phyloP scores from a whole-genome alignment of 2,888 invertebrate genomes.

The Synergus gifuensis region DNA sequence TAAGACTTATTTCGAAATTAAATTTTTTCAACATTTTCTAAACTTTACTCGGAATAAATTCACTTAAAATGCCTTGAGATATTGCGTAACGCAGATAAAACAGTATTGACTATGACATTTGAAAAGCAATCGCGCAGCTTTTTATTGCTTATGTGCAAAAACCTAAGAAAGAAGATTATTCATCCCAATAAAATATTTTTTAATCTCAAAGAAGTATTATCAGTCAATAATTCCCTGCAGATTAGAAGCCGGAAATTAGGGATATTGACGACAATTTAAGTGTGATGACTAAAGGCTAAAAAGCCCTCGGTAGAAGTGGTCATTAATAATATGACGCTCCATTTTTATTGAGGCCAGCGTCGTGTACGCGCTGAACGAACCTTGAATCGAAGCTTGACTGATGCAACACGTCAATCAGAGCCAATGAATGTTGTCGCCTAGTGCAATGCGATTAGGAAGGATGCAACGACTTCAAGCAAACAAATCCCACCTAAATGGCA shows the following conservation, averaged over 20 bases:
- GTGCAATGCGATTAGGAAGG: slow-evolving; percentile 68
- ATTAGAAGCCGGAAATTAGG: slow-evolving; percentile 14
- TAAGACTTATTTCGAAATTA: no score
- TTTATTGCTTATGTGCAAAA: not conserved
- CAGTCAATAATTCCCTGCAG: not conserved
- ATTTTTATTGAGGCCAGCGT: slow-evolving; percentile 67
- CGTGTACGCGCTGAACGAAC: slow-evolving; percentile 60
- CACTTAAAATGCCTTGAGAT: not conserved
- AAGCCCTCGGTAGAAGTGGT: slow-evolving; percentile 46
- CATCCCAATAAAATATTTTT: not conserved
- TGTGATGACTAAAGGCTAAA: not conserved
- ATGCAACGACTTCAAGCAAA: slow-evolving; percentile 54
- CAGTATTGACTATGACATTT: not conserved
- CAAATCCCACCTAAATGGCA: not conserved
- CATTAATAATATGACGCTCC: slow-evolving; percentile 53
- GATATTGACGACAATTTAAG: not conserved
- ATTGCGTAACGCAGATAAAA: not conserved
- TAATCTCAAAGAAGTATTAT: not conserved
- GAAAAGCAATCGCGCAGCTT: not conserved
- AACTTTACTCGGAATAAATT: not conserved
- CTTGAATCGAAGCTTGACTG: slow-evolving; percentile 70
- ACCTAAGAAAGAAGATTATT: not conserved
- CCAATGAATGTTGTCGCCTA: slow-evolving; percentile 70
- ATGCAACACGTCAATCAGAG: slow-evolving; percentile 70
- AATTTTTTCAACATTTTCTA: not conserved